phyloP scores from a whole-genome alignment of 2,888 invertebrate genomes.

The Malthinus seriepunctatus region DNA sequence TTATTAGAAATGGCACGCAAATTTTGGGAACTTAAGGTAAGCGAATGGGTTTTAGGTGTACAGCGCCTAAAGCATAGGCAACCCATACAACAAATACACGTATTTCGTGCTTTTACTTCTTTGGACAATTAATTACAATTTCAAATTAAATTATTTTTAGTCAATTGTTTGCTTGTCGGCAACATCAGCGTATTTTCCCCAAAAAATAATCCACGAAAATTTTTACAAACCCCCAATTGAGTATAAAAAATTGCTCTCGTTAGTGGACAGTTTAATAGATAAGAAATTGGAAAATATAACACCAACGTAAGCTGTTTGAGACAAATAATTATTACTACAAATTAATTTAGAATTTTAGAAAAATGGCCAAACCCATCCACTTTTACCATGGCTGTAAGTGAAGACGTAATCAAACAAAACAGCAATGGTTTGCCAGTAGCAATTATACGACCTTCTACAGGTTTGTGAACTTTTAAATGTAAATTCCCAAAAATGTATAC shows the following conservation, averaged over 20 bases:
- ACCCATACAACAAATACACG: too few relatives aligned
- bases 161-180: conserved; percentile 65
- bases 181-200: conserved; percentile 66
- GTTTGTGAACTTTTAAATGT: too few relatives aligned
- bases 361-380: conserved; percentile 74
- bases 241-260: conserved; percentile 50
- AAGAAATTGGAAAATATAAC: conserved; percentile 45
- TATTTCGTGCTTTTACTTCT: too few relatives aligned
- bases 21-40: conserved; percentile 67
- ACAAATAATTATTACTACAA: background rate
- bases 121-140: background rate
- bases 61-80: too few relatives aligned
- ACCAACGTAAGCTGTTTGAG: conserved; percentile 42
- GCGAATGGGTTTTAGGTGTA: too few relatives aligned
- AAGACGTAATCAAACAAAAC: conserved; percentile 56
- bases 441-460: conserved; percentile 69
- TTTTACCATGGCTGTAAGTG: conserved; percentile 72
- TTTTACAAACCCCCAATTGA: conserved; percentile 56
- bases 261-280: conserved; percentile 55
- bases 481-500: too few relatives aligned
- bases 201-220: conserved; percentile 58
- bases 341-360: conserved; percentile 50
- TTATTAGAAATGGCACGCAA: conserved; percentile 67
- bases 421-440: conserved; percentile 59
- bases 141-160: conserved; percentile 44